Evolutionary conservation across 1,140 invertebrate species (phyloP), one percentile per base, ranked within the genome.

Genomic region (Saccostrea echinata): DNA sequence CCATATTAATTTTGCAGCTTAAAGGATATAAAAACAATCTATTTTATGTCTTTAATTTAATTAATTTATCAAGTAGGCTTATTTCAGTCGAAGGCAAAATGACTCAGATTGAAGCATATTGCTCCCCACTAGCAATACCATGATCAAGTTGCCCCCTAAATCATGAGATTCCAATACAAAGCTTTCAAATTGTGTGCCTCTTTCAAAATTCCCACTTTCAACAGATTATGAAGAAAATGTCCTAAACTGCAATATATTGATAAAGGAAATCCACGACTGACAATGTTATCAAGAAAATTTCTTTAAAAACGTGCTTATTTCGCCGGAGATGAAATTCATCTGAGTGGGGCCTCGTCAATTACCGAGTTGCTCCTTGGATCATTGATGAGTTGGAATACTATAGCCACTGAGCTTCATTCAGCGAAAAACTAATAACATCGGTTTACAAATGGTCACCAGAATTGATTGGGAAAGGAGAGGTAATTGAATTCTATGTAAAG

Each of bases 251-350:
- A 76, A 76, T 76, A 76, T 76, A 30, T 27, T 33, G 68, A 76
- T 76, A 76, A 76, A 30, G 68, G 12, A 76, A 76, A 76, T 76
- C 68, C 27, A 13, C 16, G 11, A 11, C 11, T 30, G 68, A 76
- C 68, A 27, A 76, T 16, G 24, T 12, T 27, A 76, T 33, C 30
- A 76, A 11, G 9, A 33, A 76, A 27, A 76, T 76, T 76, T 76
- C 68, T 30, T 33, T 16, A 76, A 76, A 76, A n/a, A 13, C 6
- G 27, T 30, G 68, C 21, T 24, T 24, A 76, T 76, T 76, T 76
- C 68, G 16, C 68, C 68, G 68, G 68, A 76, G 24, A 76, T 76
- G 68, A 76, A 76, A 76, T 76, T 76, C 27, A 76, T 76, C 27
- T 33, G 68, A 71, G n/a, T 43, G 9, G 13, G 68, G 24, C 30